Base-by-base conservation (phyloP, 2,888 invertebrate species). In the Tenthredo notha region DNA sequence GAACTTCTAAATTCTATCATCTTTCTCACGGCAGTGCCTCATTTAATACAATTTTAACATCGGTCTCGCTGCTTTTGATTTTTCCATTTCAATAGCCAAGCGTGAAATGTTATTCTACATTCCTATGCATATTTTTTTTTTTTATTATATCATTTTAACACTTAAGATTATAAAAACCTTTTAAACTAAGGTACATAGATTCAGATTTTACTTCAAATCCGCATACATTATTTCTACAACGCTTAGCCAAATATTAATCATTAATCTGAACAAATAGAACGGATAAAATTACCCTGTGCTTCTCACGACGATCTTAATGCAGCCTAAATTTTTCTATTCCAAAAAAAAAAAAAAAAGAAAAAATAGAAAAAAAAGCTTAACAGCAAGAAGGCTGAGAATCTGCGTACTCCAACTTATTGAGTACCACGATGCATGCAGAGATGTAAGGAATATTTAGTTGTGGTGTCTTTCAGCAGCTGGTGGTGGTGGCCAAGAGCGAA, bases 1-100 rank as follows among this genome's bases (percentile, higher is more conserved):
- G 43, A 78, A 85, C 85, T 70, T 54, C 74, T 85, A 83, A 80
- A 84, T 84, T 70, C 37, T 78, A 88, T 88, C 88, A 88, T 89
- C 87, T 86, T 82, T 87, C 87, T 85, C 86, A 85, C 86, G 87
- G 72, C 84, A 84, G 75, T 87, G 85, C 67, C 67, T 72, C 80
- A 86, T 85, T 84, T 84, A 84, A 86, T 72, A 54, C 77, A 50
- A 18, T 77, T 54, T 54, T 72, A 80, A 47, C 37, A 25, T 80
- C 50, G 67, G 43, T 65, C 47, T 65, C 33, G 67, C 75, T 84
- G 70, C 78, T 87, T 84, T 47, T 84, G 43, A 72, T 89, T 91
- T 91, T 92, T 91, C 91, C 91, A 92, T 91, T 91, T 90, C 88
- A 90, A 91, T 87, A 89, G 92, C 92, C 92, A 92, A 92, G 91